These are phyloP conservation scores for Chrysocyon brachyurus DNA, from an alignment of 2,797 vertebrate genomes.

Conservation along the genomic window DNA sequence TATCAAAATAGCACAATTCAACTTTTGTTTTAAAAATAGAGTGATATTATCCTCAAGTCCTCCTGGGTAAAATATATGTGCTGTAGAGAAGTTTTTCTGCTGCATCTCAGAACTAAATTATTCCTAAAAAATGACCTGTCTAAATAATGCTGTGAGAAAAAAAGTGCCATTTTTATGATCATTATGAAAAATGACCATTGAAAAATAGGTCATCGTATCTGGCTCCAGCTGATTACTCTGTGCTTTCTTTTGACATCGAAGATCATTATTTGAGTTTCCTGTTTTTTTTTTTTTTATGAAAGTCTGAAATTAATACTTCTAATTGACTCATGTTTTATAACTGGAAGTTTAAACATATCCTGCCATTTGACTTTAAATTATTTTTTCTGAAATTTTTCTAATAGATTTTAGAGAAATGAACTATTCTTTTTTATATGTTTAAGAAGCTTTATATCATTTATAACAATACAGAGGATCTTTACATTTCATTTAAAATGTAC, in stretches of 20 bases:
- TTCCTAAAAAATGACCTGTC: constrained; percentile 21
- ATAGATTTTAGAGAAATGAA: neutral
- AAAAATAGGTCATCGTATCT: constrained; percentile 13
- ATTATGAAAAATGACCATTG: constrained; percentile 49
- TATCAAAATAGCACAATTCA: neutral
- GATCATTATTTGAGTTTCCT: constrained; percentile 16
- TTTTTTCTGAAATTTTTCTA: neutral
- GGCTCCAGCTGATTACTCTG: neutral
- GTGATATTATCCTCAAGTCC: neutral
- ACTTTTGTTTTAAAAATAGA: neutral
- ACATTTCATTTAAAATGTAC: neutral
- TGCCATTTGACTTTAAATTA: neutral
- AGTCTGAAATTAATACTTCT: neutral
- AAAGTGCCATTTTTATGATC: constrained; percentile 27
- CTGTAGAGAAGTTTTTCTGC: neutral
- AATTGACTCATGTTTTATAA: neutral
- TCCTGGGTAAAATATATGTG: neutral
- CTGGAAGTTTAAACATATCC: neutral
- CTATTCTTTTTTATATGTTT: neutral
- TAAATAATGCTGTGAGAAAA: constrained; percentile 14
- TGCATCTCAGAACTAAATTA: neutral
- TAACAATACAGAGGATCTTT: neutral
- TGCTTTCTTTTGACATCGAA: neutral
- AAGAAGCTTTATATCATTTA: neutral
- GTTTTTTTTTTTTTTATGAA: neutral